Evolutionary conservation across 1,140 invertebrate species (phyloP).

Genomic region (Zaprionus africanus): DNA sequence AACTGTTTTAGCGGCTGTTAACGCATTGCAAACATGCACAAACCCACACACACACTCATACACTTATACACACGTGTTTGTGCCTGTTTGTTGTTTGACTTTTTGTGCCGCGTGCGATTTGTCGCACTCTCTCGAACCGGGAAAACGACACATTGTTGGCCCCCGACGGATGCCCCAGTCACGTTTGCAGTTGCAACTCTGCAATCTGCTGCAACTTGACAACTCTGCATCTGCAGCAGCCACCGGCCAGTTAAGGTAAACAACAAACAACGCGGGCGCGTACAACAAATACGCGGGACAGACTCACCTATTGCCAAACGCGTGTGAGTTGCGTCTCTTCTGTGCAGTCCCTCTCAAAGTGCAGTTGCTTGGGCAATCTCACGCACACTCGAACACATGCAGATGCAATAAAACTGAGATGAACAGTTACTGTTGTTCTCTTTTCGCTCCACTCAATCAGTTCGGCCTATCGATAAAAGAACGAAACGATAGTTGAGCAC

Average conservation of each 20-base stretch:
- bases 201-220: neutral
- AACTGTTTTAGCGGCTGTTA: slow-evolving; percentile 31
- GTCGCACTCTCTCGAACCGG: slow-evolving; percentile 29
- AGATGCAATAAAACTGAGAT: neutral
- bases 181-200: slow-evolving; percentile 8
- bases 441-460: neutral
- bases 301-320: slow-evolving; percentile 10
- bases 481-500: neutral
- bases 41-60: neutral
- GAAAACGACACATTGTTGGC: slow-evolving; percentile 19
- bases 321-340: neutral
- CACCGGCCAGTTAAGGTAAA: neutral
- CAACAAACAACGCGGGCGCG: neutral
- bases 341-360: neutral
- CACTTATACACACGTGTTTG: neutral
- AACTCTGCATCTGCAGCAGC: slow-evolving; percentile 9
- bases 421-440: neutral
- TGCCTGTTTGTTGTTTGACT: neutral
- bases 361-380: neutral
- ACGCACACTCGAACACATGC: neutral
- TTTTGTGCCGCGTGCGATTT: slow-evolving; percentile 15
- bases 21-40: slow-evolving; percentile 9
- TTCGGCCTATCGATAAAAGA: neutral
- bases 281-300: slow-evolving; percentile 13
- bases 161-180: slow-evolving; percentile 7